These are phyloP conservation scores for Carcharodon carcharias DNA, from an alignment of 2,797 vertebrate genomes.

Conservation along the genomic window DNA sequence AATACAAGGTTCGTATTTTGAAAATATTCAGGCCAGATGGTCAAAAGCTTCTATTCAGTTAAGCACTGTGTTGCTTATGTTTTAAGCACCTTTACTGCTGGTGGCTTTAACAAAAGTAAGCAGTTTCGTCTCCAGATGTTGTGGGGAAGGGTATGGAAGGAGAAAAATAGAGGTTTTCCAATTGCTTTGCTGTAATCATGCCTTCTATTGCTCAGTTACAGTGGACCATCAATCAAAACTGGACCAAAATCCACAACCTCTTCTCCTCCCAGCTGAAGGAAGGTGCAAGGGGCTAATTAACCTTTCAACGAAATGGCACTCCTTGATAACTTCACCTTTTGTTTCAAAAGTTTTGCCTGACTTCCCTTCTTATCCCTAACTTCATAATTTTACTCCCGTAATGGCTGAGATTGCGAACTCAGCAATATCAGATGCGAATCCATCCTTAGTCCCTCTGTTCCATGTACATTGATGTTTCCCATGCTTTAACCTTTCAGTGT, in stretches of 20 bases:
- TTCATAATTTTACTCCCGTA: too few species aligned
- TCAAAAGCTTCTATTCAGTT: background rate
- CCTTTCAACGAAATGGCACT: background rate
- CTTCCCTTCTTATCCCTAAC: too few species aligned
- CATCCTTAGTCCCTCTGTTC: too few species aligned
- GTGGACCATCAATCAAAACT: background rate
- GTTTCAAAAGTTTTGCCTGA: too few species aligned
- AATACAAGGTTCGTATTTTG: background rate
- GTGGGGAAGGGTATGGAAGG: too few species aligned
- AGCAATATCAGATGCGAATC: too few species aligned
- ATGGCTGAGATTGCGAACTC: too few species aligned
- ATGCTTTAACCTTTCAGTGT: too few species aligned
- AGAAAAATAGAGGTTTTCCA: background rate
- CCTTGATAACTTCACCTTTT: too few species aligned
- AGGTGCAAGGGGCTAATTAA: background rate
- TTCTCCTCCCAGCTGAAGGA: background rate
- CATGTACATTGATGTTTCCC: too few species aligned
- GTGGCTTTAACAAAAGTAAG: background rate
- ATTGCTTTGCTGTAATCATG: background rate
- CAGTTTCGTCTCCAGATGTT: background rate
- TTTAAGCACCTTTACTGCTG: background rate
- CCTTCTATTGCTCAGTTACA: background rate
- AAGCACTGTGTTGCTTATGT: background rate
- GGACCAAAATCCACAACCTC: background rate
- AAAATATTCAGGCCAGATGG: background rate